Base-by-base conservation (phyloP, 1,140 invertebrate genomes). In the Araneus ventricosus region DNA sequence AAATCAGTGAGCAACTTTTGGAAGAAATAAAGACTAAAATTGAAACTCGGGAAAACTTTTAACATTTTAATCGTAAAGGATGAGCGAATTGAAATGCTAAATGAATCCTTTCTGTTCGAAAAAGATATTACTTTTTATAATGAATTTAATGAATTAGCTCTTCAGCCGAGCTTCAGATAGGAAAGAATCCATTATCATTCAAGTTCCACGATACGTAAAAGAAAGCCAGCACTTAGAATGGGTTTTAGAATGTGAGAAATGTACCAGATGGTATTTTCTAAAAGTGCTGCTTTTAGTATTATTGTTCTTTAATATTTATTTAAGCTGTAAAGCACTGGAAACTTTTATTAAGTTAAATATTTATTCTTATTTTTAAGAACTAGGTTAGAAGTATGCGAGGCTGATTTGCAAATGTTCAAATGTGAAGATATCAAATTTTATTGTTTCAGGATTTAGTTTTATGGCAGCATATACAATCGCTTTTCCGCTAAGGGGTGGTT, bases 331-430 rank as follows among this genome's bases (percentile, higher is more conserved):
- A 34, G 70, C 70, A 75, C 34, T 37, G 30, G 30, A 22, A 75
- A 75, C 70, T 75, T 75, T 75, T 75, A 75, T 75, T 17, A 75
- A 75, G 70, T 75, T 75, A 27, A 75, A 75, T 75, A 75, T 75
- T 75, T 75, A 34, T 75, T 75, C 30, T 75, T 75, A 10, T 30
- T 75, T 34, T 63, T 10, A 17, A 37, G 14, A 30, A 67, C 4
- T 75, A 34, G 34, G 70, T n/a, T 27, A 27, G 8, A 30, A 30
- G 63, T 67, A 67, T 10, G n/a, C 27, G 63, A 67, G 27, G 24
- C 27, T 27, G 63, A 10, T 67, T n/a, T n/a, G 30, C 30, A n/a
- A 70, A 27, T n/a, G 24, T 70, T 30, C 4, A 17, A 75, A 75
- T 75, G 70, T 22, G 27, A 4, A 30, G 70, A 37, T 20, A 75